Evolutionary conservation across 1,140 invertebrate species (phyloP).

Genomic region (Psilanteris sp.): DNA sequence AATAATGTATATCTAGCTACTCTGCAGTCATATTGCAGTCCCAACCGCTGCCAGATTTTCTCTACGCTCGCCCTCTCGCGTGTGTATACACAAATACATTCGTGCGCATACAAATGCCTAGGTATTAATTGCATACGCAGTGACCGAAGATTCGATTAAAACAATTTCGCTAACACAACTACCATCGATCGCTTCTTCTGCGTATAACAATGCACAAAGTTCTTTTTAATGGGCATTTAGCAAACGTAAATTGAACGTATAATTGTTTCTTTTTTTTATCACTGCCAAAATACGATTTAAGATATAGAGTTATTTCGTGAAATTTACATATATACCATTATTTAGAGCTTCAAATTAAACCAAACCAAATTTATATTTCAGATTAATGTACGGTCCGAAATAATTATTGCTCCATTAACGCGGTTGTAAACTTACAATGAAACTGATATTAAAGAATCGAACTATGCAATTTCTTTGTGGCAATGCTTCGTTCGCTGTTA

Average conservation of each 20-base stretch:
- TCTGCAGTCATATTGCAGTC: conserved; percentile 64
- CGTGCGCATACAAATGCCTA: neutral
- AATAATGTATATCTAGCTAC: conserved; percentile 59
- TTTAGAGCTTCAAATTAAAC: no score
- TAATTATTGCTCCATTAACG: no score
- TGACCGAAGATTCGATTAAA: conserved; percentile 59
- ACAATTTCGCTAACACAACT: conserved; percentile 33
- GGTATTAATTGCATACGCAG: conserved; percentile 54
- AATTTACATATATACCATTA: no score
- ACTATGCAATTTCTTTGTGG: no score
- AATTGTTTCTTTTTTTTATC: conserved; percentile 9
- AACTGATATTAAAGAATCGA: no score
- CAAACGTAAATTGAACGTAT: neutral
- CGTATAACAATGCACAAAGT: conserved; percentile 9
- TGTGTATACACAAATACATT: conserved; percentile 14
- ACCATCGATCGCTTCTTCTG: conserved; percentile 22
- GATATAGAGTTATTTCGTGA: no score
- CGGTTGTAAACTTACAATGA: no score
- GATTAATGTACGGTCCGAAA: no score
- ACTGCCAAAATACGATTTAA: conserved; percentile 11
- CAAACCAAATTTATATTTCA: no score
- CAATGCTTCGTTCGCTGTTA: no score
- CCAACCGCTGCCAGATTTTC: conserved; percentile 62
- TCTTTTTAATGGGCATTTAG: conserved; percentile 11
- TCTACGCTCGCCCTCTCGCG: conserved; percentile 20